Evolutionary conservation across 1,140 invertebrate species (phyloP).

Genomic region (Amphibalanus amphitrite): DNA sequence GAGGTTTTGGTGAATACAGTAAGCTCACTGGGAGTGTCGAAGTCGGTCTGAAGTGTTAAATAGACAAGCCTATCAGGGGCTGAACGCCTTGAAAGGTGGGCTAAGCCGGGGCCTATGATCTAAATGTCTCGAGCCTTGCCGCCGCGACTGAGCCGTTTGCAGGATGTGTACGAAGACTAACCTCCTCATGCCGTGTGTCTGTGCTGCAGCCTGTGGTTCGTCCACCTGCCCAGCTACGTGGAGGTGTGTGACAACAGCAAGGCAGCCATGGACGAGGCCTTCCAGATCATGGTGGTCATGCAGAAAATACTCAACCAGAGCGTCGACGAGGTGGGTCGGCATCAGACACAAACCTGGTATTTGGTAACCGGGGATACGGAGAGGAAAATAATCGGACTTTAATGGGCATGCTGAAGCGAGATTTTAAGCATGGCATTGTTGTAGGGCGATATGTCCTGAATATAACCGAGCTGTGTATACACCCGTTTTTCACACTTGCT

Average conservation of each 20-base stretch:
- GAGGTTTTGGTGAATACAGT: no score
- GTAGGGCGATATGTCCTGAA: slow-evolving; percentile 10
- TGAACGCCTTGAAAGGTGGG: no score
- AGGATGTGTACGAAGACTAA: no score
- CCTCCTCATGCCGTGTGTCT: no score
- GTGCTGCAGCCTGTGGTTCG: slow-evolving; percentile 79
- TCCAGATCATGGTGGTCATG: slow-evolving; percentile 68
- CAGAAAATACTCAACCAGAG: slow-evolving; percentile 57
- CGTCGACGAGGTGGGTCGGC: slow-evolving; percentile 60
- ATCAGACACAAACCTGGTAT: neutral
- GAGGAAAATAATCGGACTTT: neutral
- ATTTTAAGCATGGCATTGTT: slow-evolving; percentile 8
- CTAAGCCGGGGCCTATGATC: no score
- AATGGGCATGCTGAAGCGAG: slow-evolving; percentile 15
- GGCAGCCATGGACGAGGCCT: slow-evolving; percentile 64
- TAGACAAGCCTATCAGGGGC: no score
- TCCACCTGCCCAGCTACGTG: slow-evolving; percentile 69
- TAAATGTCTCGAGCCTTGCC: no score
- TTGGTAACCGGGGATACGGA: neutral
- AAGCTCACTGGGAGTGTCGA: no score
- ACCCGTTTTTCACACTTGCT: slow-evolving; percentile 62
- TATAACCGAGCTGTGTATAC: neutral
- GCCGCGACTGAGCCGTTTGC: no score
- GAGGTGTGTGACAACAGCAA: slow-evolving; percentile 40
- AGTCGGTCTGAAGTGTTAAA: no score